Base-by-base conservation (phyloP, 2,113 vertebrate genomes). In the Monopterus albus region DNA sequence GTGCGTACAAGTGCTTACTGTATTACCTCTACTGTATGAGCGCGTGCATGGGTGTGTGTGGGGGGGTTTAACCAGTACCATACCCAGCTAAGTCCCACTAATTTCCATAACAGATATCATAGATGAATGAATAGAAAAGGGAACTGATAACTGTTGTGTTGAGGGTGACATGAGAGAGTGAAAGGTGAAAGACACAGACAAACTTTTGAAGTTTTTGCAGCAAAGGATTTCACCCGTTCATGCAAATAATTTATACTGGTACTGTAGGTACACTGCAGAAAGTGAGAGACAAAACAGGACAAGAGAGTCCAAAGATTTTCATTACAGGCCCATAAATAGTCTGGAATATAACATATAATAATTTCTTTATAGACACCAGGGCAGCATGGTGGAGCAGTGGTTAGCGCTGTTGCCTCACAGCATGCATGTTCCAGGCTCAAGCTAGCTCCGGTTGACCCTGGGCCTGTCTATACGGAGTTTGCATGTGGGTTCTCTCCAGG, bases 71-170 rank as follows among this genome's bases (percentile, higher is more conserved):
- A 5, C 39, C 39, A 40, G 35, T 29, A 26, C 12, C 10, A 2
- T 49, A 64, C 38, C 33, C 39, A 21, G 50, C 36, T n/a, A 13
- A 56, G 64, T 57, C 21, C 46, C 31, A 40, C 52, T 79, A 8
- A 90, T 91, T 91, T 91, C 68, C 88, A 88, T 90, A 89, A 90
- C 87, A 88, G 83, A 82, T 66, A 50, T 69, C 46, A 64, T 50
- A 71, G 79, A 82, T 38, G 18, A 72, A 79, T 39, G 46, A 76
- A 80, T 63, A 29, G 50, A 89, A 90, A 90, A 71, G 75, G 89
- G 88, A 91, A 92, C 81, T 77, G 47, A 33, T 64, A 86, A 80
- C 81, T 78, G 71, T 25, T 79, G 36, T 31, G 74, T 33, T 20
- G 23, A 63, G 38, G 31, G 45, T 35, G 46, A 42, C 51, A 46